Evolutionary conservation across 1,140 invertebrate genomes (phyloP).

Genomic region (Melanaphis sacchari): DNA sequence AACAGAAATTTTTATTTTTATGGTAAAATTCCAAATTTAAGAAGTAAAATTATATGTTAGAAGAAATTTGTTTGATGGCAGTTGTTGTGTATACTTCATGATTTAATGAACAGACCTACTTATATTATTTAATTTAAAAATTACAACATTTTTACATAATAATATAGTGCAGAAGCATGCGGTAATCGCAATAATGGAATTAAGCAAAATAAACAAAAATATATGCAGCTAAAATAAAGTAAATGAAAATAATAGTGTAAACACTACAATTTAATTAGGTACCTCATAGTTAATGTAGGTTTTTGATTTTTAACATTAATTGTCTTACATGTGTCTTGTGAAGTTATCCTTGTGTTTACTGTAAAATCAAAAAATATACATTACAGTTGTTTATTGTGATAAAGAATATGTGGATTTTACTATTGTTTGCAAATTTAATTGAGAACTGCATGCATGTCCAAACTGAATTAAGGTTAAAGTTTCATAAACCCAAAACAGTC

Average conservation of each 20-base stretch:
- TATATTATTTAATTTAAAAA: too few relatives aligned
- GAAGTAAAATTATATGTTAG: too few relatives aligned
- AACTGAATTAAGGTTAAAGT: background rate
- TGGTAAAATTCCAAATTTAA: too few relatives aligned
- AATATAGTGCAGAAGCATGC: background rate
- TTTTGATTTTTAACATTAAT: constrained; percentile 51
- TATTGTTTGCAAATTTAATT: background rate
- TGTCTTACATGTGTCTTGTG: constrained; percentile 40
- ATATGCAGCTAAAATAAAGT: background rate
- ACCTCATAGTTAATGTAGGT: constrained; percentile 50
- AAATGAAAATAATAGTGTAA: constrained; percentile 16
- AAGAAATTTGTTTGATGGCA: too few relatives aligned
- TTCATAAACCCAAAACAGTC: background rate
- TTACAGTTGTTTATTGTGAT: background rate
- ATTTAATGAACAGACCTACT: too few relatives aligned
- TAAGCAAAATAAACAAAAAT: background rate
- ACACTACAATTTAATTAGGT: constrained; percentile 27
- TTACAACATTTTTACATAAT: background rate
- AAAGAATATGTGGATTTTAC: background rate
- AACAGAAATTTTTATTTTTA: too few relatives aligned
- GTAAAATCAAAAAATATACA: constrained; percentile 52
- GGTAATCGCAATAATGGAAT: too few relatives aligned
- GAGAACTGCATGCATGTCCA: background rate
- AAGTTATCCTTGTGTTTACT: constrained; percentile 51
- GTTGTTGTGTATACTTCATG: too few relatives aligned